Evolutionary conservation across 2,888 invertebrate species (phyloP).

Genomic region (Heterodera filipjevi): DNA sequence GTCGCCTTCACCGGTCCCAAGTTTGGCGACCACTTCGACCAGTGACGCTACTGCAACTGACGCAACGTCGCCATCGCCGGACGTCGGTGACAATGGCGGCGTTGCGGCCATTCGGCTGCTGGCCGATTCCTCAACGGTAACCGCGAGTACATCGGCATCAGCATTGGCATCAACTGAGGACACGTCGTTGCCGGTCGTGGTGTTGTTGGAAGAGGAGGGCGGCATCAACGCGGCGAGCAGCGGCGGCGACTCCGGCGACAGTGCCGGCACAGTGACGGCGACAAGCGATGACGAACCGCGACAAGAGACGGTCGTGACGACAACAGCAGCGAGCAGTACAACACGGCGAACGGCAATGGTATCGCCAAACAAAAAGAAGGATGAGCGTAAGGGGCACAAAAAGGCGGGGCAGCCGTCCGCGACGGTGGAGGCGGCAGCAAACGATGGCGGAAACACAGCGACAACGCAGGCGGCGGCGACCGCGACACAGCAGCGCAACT

Average conservation of each 20-base stretch:
- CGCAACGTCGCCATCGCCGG: too few species aligned
- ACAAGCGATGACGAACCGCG: neutral
- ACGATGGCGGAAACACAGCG: neutral
- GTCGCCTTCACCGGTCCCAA: neutral
- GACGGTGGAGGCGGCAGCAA: slow-evolving; percentile 13
- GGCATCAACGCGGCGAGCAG: neutral
- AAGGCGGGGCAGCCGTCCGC: slow-evolving; percentile 1
- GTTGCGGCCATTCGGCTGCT: too few species aligned
- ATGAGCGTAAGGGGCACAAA: neutral
- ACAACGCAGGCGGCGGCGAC: neutral
- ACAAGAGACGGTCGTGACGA: neutral
- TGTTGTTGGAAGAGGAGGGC: neutral
- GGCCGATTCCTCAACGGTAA: too few species aligned
- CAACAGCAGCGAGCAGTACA: neutral
- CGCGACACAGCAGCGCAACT: slow-evolving; percentile 24
- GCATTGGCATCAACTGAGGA: too few species aligned
- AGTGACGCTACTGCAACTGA: too few species aligned
- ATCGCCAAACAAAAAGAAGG: neutral
- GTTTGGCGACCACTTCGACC: too few species aligned
- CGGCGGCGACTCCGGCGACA: neutral
- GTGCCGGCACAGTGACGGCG: neutral
- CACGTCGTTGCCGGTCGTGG: neutral
- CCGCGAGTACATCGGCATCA: too few species aligned
- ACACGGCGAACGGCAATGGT: neutral
- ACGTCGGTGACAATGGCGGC: too few species aligned